A percentile compares a stretch with the other conserved stretches of the same genome.
These are phyloP conservation scores for Celastrina argiolus DNA, from an alignment of 2,888 invertebrate species.

Conservation along the genomic window DNA sequence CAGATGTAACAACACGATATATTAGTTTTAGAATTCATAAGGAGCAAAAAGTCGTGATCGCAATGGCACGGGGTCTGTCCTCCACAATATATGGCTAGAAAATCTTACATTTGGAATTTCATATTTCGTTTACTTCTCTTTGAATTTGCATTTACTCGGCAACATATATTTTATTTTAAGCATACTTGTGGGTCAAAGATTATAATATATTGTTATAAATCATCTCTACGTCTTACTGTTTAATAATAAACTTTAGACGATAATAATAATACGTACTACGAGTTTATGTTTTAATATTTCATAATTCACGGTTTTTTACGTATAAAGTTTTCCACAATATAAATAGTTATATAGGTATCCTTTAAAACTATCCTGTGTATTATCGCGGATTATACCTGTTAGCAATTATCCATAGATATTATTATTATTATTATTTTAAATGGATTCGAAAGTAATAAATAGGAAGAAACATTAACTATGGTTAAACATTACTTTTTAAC, in stretches of 20 bases:
- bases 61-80: constrained; percentile 45
- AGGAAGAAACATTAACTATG: no score
- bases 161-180: constrained; percentile 12
- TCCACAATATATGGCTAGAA: constrained; percentile 46
- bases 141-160: constrained; percentile 18
- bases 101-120: constrained; percentile 45
- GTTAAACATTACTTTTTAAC: no score
- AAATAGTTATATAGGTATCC: no score
- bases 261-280: neutral
- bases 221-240: neutral
- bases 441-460: no score
- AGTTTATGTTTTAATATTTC: neutral
- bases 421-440: no score
- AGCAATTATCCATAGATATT: no score
- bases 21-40: constrained; percentile 38
- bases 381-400: no score
- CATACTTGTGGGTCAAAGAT: constrained; percentile 15
- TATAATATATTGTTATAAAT: neutral
- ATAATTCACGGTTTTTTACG: neutral
- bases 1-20: constrained; percentile 30
- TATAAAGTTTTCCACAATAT: no score
- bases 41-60: constrained; percentile 57
- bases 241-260: neutral
- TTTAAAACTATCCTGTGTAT: no score
- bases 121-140: constrained; percentile 40